These are phyloP conservation scores for Gobiocypris rarus DNA, from an alignment of 2,113 vertebrate genomes.

Conservation along the genomic window DNA sequence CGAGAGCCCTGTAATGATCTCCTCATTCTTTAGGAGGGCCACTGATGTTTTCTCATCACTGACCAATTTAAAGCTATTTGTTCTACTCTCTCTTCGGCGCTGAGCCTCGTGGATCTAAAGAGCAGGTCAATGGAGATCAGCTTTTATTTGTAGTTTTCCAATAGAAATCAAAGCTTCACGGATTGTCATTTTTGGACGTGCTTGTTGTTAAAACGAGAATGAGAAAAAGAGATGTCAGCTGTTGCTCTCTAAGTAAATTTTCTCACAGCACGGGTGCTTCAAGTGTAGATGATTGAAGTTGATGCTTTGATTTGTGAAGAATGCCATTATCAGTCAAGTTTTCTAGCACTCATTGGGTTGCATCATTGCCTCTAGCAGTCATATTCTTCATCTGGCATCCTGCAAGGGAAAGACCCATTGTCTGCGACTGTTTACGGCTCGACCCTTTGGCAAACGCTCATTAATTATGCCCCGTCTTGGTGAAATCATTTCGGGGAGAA, in stretches of 20 bases:
- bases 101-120: constrained; percentile 74
- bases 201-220: neutral
- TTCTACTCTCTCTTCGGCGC: constrained; percentile 87
- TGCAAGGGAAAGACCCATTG: constrained; percentile 77
- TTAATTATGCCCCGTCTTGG: constrained; percentile 97
- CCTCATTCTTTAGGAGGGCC: constrained; percentile 87
- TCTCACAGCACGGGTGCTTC: constrained; percentile 54
- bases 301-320: constrained; percentile 58
- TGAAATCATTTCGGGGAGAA: constrained; percentile 89
- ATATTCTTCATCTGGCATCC: constrained; percentile 46
- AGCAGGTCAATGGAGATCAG: constrained; percentile 38
- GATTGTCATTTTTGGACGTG: neutral
- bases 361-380: constrained; percentile 74
- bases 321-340: constrained; percentile 56
- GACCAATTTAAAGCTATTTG: constrained; percentile 92
- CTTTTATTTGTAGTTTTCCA: constrained; percentile 50
- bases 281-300: constrained; percentile 62
- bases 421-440: constrained; percentile 92
- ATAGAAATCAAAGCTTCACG: constrained; percentile 6
- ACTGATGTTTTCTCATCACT: constrained; percentile 91
- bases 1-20: constrained; percentile 84
- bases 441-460: constrained; percentile 95
- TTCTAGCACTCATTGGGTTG: constrained; percentile 70
- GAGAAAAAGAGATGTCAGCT: neutral
- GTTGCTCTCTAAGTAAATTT: neutral